These are phyloP conservation scores for Hemibagrus wyckioides DNA, from an alignment of 2,113 vertebrate species.

Conservation along the genomic window DNA sequence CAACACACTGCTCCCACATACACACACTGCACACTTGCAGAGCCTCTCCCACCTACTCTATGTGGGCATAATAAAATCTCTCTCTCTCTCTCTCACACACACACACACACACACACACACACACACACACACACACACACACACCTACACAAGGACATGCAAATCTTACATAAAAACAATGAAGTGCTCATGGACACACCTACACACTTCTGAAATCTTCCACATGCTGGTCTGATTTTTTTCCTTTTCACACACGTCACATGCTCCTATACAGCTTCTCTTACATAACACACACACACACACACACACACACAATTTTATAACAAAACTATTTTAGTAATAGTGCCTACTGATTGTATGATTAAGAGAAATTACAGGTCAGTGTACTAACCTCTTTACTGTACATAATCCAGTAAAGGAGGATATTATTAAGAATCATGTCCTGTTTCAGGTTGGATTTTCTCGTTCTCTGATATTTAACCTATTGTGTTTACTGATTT, in stretches of 20 bases:
- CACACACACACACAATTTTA: background rate
- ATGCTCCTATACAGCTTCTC: background rate
- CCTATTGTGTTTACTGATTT: background rate
- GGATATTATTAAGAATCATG: background rate
- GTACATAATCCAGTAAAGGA: background rate
- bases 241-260: background rate
- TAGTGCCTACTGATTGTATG: background rate
- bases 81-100: background rate
- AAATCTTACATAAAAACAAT: constrained; percentile 1
- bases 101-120: background rate
- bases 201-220: constrained; percentile 25
- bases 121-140: background rate
- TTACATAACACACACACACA: background rate
- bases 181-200: constrained; percentile 9
- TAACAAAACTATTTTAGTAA: background rate
- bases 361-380: background rate
- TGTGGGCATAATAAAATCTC: background rate
- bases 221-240: constrained; percentile 10
- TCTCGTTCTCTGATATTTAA: too few species aligned
- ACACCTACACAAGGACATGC: background rate
- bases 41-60: constrained; percentile 13
- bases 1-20: background rate
- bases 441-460: background rate
- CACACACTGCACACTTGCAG: constrained; percentile 15
- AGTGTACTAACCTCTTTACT: background rate